A percentile compares a stretch with the other conserved stretches of the same genome.
phyloP scores from a whole-genome alignment of 1,140 invertebrate species.

The Zeugodacus cucurbitae region DNA sequence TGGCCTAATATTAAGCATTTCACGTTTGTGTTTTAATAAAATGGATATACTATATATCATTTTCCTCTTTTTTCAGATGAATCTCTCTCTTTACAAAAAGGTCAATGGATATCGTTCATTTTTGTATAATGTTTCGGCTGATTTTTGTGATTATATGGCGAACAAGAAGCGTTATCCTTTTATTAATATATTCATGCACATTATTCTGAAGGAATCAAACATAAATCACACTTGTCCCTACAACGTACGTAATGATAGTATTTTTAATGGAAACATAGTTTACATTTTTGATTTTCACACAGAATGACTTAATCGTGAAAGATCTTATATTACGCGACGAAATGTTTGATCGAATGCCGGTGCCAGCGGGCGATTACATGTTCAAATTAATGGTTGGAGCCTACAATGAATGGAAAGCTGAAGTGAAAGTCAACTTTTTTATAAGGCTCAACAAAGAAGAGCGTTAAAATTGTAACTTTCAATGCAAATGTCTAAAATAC shows the following conservation, averaged over 20 bases:
- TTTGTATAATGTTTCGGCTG: not conserved
- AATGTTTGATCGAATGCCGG: conserved; percentile 46
- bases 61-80: not conserved
- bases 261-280: not conserved
- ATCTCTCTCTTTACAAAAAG: conserved; percentile 1
- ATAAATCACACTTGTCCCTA: conserved; percentile 40
- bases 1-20: no score
- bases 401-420: conserved; percentile 49
- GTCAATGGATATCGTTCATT: conserved; percentile 24
- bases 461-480: no score
- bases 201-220: not conserved
- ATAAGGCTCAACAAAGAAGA: not conserved
- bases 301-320: conserved; percentile 54
- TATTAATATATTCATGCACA: not conserved
- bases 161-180: conserved; percentile 21
- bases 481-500: no score
- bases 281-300: not conserved
- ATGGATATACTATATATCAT: no score
- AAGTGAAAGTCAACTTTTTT: conserved; percentile 43
- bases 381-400: conserved; percentile 48
- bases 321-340: conserved; percentile 49
- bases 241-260: not conserved
- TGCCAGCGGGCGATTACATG: conserved; percentile 53
- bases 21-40: no score
- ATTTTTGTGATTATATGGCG: conserved; percentile 35